Evolutionary conservation across 2,113 vertebrate species (phyloP).

Genomic region (Myotis yumanensis): DNA sequence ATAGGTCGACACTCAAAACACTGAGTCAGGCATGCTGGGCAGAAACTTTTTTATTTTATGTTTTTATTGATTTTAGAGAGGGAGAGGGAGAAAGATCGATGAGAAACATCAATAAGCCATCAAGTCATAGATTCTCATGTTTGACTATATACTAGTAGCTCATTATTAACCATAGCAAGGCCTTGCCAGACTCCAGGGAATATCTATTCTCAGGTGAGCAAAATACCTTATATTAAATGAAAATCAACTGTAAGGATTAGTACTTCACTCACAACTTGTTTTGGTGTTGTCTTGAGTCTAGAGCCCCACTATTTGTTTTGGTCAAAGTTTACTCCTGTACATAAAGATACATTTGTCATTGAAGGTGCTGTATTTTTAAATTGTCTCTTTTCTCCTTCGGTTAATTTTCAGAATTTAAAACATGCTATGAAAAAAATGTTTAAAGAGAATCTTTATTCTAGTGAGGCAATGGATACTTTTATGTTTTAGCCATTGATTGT

Average conservation of each 20-base stretch:
- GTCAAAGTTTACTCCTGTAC: background rate
- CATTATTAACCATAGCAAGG: background rate
- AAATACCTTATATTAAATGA: background rate
- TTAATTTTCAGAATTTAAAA: conserved; percentile 60
- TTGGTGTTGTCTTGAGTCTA: background rate
- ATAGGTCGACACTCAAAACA: too few species aligned
- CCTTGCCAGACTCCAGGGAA: background rate
- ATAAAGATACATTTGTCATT: background rate
- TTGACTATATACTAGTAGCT: background rate
- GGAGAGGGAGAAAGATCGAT: too few species aligned
- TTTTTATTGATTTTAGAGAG: too few species aligned
- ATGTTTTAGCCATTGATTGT: conserved; percentile 5
- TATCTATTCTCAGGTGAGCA: background rate
- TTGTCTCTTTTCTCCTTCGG: background rate
- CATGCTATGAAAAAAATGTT: background rate
- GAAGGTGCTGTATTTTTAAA: background rate
- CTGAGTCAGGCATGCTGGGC: too few species aligned
- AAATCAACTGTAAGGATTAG: background rate
- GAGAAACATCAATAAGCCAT: background rate
- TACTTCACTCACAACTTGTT: background rate
- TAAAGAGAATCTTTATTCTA: conserved; percentile 15
- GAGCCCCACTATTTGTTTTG: background rate
- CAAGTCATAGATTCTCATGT: background rate
- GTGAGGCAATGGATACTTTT: background rate
- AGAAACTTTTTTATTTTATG: too few species aligned